phyloP scores from a whole-genome alignment of 2,113 vertebrate species.

The Chionodraco myersi region DNA sequence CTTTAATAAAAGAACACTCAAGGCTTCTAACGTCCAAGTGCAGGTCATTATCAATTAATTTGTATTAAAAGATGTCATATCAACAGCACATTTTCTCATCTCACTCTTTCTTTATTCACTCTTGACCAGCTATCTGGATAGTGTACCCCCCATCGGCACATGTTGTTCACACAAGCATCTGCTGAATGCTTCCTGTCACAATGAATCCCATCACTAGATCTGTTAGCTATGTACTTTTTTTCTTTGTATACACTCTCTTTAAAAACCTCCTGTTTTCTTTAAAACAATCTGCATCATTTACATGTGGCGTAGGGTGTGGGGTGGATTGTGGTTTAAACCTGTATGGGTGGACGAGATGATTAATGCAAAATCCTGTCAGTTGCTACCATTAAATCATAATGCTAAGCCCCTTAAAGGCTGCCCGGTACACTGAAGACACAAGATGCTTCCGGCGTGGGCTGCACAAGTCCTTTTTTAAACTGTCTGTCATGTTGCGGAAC shows the following conservation, averaged over 20 bases:
- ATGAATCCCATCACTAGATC: slow-evolving; percentile 52
- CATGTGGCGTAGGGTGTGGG: neutral
- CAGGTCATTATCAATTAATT: neutral
- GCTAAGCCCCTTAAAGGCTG: slow-evolving; percentile 25
- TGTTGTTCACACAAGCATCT: slow-evolving; percentile 22
- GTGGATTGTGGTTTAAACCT: slow-evolving; percentile 33
- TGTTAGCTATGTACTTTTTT: neutral
- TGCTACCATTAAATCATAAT: slow-evolving; percentile 51
- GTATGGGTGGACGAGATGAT: slow-evolving; percentile 49
- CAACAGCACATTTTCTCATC: neutral
- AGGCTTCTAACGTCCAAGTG: neutral
- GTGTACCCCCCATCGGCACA: neutral
- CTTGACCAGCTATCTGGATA: slow-evolving; percentile 9
- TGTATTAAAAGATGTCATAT: no score
- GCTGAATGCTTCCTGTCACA: slow-evolving; percentile 52
- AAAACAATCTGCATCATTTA: slow-evolving; percentile 40
- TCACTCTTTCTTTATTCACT: slow-evolving; percentile 1
- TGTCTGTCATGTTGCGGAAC: slow-evolving; percentile 40
- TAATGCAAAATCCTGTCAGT: slow-evolving; percentile 58
- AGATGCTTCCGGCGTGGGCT: slow-evolving; percentile 29
- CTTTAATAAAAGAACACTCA: neutral
- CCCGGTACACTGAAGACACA: slow-evolving; percentile 22
- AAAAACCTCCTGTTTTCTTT: slow-evolving; percentile 35
- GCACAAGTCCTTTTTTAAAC: slow-evolving; percentile 39
- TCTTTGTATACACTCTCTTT: slow-evolving; percentile 13